Base-by-base conservation (phyloP, 2,797 vertebrate genomes). In the Acipenser ruthenus region DNA sequence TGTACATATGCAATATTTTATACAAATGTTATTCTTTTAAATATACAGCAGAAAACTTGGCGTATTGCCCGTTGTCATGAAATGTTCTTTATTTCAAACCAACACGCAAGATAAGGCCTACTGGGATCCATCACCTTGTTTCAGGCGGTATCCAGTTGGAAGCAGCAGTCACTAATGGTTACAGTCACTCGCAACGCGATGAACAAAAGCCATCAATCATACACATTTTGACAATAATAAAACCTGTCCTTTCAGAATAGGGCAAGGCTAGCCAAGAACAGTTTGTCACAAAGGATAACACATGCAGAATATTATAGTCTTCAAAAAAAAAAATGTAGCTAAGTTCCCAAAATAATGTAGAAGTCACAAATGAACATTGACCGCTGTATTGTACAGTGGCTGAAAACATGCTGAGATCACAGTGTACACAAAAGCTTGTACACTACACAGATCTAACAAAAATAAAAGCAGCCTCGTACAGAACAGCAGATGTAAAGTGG, bases 11-110 rank as follows among this genome's bases (percentile, higher is more conserved):
- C 5, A 37, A 37, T 37, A 37, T 37, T 37, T 37, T 37, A 37
- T 37, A 37, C 3, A 37, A 37, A 37, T 37, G 37, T 37, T 37
- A 37, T 37, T 37, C 37, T 37, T 37, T 37, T 37, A 37, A 37
- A 37, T 37, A 37, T 37, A 37, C 37, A 37, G 37, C 37, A 37
- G 37, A 37, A 37, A 37, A 37, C 37, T 4, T 37, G 37, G 5
- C 1, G 37, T 37, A 37, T 37, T 37, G 37, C 55, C 55, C n/a
- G 11, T 58, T 58, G 55, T 37, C 55, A 58, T 58, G 12, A 58
- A 58, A 58, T 58, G n/a, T 58, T 58, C 12, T 58, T 58, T 58
- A 58, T 58, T 58, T 58, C 55, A 58, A 13, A 13, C 15, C 55
- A n/a, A n/a, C 15, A 13, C 12, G 7, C 55, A 58, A 37, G 55